Conservation (phyloP, 1,140 invertebrate species). For the Papilio xuthus region DNA sequence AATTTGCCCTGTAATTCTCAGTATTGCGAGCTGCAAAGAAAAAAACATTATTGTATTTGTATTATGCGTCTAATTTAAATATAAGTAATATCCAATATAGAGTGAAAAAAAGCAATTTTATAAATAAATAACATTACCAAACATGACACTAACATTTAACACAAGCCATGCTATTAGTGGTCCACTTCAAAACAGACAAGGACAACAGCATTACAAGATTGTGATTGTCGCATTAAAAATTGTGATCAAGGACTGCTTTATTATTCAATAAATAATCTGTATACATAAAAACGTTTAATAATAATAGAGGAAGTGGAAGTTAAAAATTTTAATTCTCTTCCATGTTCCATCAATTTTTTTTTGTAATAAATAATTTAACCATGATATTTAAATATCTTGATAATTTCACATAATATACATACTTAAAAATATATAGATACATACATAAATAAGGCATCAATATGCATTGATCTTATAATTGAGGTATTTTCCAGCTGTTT, state of each 20-base stretch:
- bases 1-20: conserved; percentile 68
- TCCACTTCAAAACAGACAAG: background rate
- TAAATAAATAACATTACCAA: conserved; percentile 9
- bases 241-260: background rate
- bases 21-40: conserved; percentile 64
- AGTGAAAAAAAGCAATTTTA: background rate
- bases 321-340: background rate
- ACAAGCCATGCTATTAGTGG: background rate
- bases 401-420: too few species aligned
- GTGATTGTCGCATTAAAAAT: background rate
- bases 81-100: background rate
- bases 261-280: background rate
- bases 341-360: too few species aligned
- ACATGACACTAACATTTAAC: background rate
- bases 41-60: conserved; percentile 51
- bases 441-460: too few species aligned
- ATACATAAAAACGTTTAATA: conserved; percentile 8
- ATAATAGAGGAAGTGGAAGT: background rate
- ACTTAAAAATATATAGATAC: too few species aligned
- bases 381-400: background rate
- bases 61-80: conserved; percentile 31
- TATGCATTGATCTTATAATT: too few species aligned
- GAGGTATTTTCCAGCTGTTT: too few species aligned
- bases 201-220: background rate
- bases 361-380: background rate